phyloP scores from a whole-genome alignment of 2,888 invertebrate genomes.

The Dromius quadrimaculatus region DNA sequence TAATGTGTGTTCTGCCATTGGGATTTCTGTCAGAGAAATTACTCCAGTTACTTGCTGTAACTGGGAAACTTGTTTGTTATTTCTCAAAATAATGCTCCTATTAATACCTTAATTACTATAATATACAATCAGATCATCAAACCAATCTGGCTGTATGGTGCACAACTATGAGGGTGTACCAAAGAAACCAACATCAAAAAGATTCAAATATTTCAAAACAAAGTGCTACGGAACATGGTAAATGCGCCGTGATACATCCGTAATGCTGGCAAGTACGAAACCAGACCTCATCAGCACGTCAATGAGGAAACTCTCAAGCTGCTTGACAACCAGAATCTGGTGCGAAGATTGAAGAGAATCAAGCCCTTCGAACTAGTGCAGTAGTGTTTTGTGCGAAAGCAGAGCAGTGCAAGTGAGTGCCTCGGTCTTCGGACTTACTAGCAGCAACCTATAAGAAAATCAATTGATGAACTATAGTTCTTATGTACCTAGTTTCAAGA shows the following conservation, averaged over 20 bases:
- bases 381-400: neutral
- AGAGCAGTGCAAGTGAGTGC: neutral
- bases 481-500: neutral
- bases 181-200: constrained; percentile 29
- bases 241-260: constrained; percentile 49
- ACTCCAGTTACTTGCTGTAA: no score
- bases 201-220: constrained; percentile 51
- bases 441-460: neutral
- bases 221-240: constrained; percentile 50
- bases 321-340: neutral
- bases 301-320: constrained; percentile 31
- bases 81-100: no score
- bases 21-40: no score
- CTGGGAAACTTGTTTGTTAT: no score
- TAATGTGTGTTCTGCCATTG: no score
- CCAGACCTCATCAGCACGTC: constrained; percentile 18
- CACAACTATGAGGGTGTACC: constrained; percentile 47
- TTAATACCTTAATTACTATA: no score
- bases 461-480: neutral
- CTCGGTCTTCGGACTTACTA: neutral
- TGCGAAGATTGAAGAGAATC: neutral
- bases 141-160: no score
- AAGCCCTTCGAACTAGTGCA: neutral
- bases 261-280: constrained; percentile 42
- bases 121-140: constrained; percentile 36